Conservation (phyloP, 2,113 vertebrate species). For the Oncorhynchus gorbuscha region DNA sequence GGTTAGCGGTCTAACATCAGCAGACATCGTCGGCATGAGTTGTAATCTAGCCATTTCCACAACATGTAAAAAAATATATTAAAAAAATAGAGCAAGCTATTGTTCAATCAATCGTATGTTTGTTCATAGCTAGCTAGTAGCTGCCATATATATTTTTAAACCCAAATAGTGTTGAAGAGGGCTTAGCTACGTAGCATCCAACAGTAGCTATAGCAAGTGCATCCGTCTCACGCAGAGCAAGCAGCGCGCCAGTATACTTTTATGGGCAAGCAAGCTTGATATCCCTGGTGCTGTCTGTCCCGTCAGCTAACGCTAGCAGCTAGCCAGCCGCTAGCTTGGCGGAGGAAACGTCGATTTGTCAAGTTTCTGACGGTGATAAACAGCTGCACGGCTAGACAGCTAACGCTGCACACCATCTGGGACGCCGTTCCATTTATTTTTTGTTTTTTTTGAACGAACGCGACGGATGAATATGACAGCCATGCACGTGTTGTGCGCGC, state of each 20-base stretch:
- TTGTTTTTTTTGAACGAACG: background rate
- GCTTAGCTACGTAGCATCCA: too few species aligned
- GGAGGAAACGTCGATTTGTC: slow-evolving; percentile 36
- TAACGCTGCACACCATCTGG: too few species aligned
- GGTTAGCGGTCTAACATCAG: too few species aligned
- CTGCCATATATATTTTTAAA: too few species aligned
- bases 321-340: slow-evolving; percentile 42
- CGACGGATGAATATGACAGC: background rate
- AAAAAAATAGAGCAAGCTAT: too few species aligned
- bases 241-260: slow-evolving; percentile 30
- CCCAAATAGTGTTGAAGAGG: too few species aligned
- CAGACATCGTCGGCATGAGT: too few species aligned
- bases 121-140: too few species aligned
- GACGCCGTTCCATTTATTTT: background rate
- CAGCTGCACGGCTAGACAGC: background rate
- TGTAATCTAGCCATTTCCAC: too few species aligned
- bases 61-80: too few species aligned
- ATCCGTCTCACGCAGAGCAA: background rate
- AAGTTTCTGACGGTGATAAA: slow-evolving; percentile 11
- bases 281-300: slow-evolving; percentile 45
- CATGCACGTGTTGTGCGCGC: background rate
- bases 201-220: background rate
- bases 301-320: slow-evolving; percentile 53
- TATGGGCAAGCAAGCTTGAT: slow-evolving; percentile 34
- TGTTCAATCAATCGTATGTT: too few species aligned